Evolutionary conservation across 1,140 invertebrate genomes (phyloP).

Genomic region (Plutomurus gul): DNA sequence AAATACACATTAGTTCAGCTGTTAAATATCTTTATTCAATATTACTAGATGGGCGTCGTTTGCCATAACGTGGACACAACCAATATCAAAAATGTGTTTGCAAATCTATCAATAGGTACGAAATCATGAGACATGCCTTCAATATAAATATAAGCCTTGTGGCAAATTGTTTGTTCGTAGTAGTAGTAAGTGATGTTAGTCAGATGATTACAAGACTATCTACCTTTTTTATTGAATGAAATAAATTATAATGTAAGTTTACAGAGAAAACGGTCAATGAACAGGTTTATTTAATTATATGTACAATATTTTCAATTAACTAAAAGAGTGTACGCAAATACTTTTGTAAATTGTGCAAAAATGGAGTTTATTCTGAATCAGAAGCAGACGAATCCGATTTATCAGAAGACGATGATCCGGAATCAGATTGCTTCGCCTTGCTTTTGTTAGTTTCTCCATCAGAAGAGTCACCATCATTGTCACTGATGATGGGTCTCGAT

Average conservation of each 20-base stretch:
- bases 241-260: no score
- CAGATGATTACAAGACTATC: no score
- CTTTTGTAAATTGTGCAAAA: no score
- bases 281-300: no score
- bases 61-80: conserved; percentile 32
- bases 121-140: conserved; percentile 2
- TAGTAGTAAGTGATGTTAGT: no score
- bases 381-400: conserved; percentile 35
- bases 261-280: no score
- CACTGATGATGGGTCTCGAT: not conserved
- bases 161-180: no score
- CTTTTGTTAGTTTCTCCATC: not conserved
- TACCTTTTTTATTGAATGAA: no score
- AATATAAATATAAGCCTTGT: no score
- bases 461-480: conserved; percentile 18
- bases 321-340: no score
- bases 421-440: conserved; percentile 22
- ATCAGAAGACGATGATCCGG: conserved; percentile 48
- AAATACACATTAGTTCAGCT: not conserved
- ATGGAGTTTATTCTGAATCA: not conserved
- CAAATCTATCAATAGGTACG: conserved; percentile 4
- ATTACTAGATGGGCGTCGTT: conserved; percentile 39
- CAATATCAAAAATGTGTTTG: conserved; percentile 31
- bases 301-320: no score
- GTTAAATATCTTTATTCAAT: not conserved